phyloP scores from a whole-genome alignment of 2,797 vertebrate genomes.

The Acropternis orthonyx region DNA sequence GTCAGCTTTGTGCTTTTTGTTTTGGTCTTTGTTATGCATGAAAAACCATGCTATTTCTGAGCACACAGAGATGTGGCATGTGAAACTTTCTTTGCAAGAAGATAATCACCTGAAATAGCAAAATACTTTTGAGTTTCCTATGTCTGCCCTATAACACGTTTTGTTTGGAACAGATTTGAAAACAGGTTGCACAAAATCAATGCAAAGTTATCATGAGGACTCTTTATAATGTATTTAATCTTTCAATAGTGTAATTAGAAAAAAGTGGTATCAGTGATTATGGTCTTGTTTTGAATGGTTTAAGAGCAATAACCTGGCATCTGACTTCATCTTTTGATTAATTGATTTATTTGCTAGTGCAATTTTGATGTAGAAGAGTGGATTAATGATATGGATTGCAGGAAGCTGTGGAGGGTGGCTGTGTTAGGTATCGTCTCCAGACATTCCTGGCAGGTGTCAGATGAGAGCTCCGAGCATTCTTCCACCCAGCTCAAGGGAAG shows the following conservation, averaged over 20 bases:
- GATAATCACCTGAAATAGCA: neutral
- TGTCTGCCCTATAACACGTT: neutral
- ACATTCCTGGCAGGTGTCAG: neutral
- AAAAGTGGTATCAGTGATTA: neutral
- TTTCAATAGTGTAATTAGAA: neutral
- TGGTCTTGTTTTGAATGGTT: neutral
- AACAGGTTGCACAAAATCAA: neutral
- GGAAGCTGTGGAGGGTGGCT: neutral
- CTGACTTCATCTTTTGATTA: neutral
- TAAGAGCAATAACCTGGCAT: neutral
- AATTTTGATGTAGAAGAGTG: neutral
- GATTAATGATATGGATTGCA: neutral
- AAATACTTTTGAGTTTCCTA: neutral
- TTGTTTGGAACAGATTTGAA: neutral
- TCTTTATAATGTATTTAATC: neutral
- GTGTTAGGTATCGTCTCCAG: neutral
- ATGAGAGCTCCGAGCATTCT: neutral
- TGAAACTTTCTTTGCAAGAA: neutral
- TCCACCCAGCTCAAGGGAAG: accelerated
- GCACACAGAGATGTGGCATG: neutral
- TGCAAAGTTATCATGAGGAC: neutral
- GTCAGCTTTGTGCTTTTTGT: neutral
- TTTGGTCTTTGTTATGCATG: neutral
- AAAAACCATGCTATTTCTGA: neutral
- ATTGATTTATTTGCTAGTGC: neutral